Conservation (phyloP, 1,140 invertebrate genomes). For the Eufriesea mexicana region DNA sequence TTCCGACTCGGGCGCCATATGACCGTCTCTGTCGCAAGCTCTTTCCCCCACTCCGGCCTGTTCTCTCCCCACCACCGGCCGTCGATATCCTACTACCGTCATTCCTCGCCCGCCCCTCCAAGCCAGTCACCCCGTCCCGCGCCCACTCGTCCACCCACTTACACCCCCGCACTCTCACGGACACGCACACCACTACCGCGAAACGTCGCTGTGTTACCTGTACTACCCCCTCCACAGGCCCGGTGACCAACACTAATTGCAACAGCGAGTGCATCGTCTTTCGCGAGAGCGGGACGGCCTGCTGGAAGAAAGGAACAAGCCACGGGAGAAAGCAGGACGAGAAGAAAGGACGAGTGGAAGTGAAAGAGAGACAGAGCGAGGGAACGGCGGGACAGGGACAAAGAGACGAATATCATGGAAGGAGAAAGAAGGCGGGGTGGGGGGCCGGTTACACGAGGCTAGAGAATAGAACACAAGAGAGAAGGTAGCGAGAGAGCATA, state of each 20-base stretch:
- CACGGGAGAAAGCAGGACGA: not conserved
- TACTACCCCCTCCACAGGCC: constrained; percentile 13
- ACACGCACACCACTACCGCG: constrained; percentile 15
- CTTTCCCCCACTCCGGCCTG: constrained; percentile 52
- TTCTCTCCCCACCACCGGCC: constrained; percentile 51
- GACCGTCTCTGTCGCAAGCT: constrained; percentile 75
- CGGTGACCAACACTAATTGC: constrained; percentile 52
- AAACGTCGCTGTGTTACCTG: not conserved
- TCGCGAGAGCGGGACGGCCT: not conserved
- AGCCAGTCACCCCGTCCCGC: constrained; percentile 15
- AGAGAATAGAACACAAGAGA: constrained; percentile 22
- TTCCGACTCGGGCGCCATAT: constrained; percentile 76
- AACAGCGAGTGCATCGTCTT: not conserved
- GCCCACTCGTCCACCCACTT: constrained; percentile 26
- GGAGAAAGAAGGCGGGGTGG: not conserved
- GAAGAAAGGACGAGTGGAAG: not conserved
- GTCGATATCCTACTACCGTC: constrained; percentile 59
- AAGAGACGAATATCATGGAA: not conserved
- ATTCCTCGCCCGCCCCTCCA: constrained; percentile 44
- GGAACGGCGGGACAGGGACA: constrained; percentile 31
- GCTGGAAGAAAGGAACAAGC: constrained; percentile 20
- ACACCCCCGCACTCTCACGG: constrained; percentile 68
- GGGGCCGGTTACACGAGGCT: constrained; percentile 19
- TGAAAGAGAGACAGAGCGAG: constrained; percentile 21
- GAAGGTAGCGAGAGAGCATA: constrained; percentile 15